phyloP scores from a whole-genome alignment of 2,113 vertebrate genomes.

The human (Homo sapiens) region GRCh38 chr6:159898501-159899000 shows the following conservation, averaged over 20 bases:
- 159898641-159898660: too few species aligned
- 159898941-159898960: fast-evolving
- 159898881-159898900: background rate
- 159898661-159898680: fast-evolving
- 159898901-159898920: fast-evolving
- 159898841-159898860: background rate
- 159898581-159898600: fast-evolving
- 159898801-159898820: background rate
- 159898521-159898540: too few species aligned
- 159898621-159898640: fast-evolving
- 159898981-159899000: fast-evolving
- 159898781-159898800: background rate
- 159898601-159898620: too few species aligned
- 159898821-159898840: background rate
- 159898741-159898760: background rate
- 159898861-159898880: background rate
- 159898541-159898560: too few species aligned
- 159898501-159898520: too few species aligned
- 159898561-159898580: too few species aligned
- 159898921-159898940: too few species aligned
- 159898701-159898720: too few species aligned
- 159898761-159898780: too few species aligned
- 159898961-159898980: too few species aligned
- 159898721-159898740: background rate
- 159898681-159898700: fast-evolving